These are phyloP conservation scores for Lysandra coridon DNA, from an alignment of 2,888 invertebrate species.

Conservation along the genomic window DNA sequence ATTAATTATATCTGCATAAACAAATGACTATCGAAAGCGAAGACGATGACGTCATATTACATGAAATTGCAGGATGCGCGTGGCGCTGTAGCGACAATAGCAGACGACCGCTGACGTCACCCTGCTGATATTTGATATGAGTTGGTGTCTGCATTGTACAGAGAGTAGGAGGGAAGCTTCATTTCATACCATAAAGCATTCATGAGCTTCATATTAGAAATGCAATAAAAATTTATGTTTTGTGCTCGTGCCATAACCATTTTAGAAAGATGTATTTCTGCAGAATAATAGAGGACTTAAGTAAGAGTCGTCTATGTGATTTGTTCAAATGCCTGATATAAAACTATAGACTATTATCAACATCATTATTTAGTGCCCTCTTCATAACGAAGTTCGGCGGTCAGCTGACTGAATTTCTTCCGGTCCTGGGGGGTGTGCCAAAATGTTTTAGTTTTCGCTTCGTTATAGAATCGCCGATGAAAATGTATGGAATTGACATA, in stretches of 20 bases:
- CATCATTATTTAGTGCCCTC: too few species aligned
- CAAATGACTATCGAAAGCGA: neutral
- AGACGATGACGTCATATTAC: neutral
- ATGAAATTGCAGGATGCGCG: neutral
- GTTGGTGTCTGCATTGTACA: neutral
- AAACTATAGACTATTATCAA: too few species aligned
- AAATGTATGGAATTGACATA: too few species aligned
- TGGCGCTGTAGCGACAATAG: neutral
- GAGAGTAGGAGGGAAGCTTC: neutral
- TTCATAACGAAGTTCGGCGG: too few species aligned
- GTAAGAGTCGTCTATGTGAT: too few species aligned
- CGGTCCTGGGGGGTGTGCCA: too few species aligned
- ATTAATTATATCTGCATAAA: neutral
- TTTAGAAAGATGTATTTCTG: too few species aligned
- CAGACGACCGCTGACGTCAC: conserved; percentile 6
- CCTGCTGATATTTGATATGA: neutral
- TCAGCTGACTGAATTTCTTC: too few species aligned
- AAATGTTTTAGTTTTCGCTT: too few species aligned
- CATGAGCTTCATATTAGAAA: neutral
- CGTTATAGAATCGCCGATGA: too few species aligned
- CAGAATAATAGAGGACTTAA: too few species aligned
- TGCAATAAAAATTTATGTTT: neutral
- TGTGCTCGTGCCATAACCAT: neutral
- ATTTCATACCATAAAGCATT: neutral
- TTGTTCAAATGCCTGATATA: too few species aligned